Evolutionary conservation across 2,113 vertebrate genomes (phyloP).

Genomic region (Ellobius talpinus): DNA sequence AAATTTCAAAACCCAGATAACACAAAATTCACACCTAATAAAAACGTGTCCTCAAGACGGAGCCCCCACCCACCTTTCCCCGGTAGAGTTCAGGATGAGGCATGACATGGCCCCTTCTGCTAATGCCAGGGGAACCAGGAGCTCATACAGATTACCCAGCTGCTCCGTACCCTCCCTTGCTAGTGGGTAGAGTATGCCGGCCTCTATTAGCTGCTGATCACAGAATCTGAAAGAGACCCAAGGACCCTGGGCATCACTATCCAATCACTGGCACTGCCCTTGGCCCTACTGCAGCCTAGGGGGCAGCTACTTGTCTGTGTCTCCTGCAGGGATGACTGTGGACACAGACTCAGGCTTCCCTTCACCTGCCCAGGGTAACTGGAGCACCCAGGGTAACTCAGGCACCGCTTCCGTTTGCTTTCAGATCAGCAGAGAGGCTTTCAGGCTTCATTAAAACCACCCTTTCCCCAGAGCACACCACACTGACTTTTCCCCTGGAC

Average conservation of each 20-base stretch:
- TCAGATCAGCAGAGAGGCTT: neutral
- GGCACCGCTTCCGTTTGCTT: neutral
- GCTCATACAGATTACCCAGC: neutral
- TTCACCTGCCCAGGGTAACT: neutral
- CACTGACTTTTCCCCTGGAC: neutral
- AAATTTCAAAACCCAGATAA: neutral
- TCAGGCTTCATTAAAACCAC: neutral
- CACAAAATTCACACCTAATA: neutral
- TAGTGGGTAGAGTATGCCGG: neutral
- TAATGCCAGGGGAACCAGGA: neutral
- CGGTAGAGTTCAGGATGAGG: neutral
- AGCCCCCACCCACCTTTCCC: too few species aligned
- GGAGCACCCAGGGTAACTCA: neutral
- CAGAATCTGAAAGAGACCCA: neutral
- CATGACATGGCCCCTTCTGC: fast-evolving
- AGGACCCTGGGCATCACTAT: too few species aligned
- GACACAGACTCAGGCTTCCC: neutral
- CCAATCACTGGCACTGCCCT: neutral
- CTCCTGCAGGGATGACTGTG: neutral
- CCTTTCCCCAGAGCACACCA: fast-evolving
- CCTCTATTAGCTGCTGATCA: neutral
- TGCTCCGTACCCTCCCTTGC: fast-evolving
- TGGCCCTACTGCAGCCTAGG: fast-evolving
- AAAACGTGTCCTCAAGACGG: fast-evolving
- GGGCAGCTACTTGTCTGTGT: neutral